phyloP scores from a whole-genome alignment of 2,888 invertebrate species.

The Melikaiella ostensackeni region DNA sequence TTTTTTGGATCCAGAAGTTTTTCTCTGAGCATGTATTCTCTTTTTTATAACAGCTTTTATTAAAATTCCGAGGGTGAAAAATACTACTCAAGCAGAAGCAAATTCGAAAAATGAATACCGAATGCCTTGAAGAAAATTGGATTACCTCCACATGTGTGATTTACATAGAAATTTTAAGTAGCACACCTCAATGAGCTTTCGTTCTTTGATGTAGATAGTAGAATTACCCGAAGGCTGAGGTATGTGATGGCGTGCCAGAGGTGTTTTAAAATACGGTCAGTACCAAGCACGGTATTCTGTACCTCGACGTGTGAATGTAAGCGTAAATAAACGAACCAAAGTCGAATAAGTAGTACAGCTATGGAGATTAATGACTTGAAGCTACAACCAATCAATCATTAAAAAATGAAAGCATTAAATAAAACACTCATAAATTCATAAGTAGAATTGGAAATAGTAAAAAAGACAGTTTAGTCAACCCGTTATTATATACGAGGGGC shows the following conservation, averaged over 20 bases:
- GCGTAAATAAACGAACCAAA: conserved; percentile 18
- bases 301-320: conserved; percentile 28
- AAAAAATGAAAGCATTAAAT: conserved; percentile 1
- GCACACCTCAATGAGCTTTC: conserved; percentile 27
- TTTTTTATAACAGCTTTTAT: not conserved
- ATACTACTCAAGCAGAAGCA: not conserved
- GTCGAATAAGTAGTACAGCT: conserved; percentile 25
- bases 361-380: conserved; percentile 14
- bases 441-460: not conserved
- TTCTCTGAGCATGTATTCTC: not conserved
- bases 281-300: conserved; percentile 26
- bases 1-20: too few relatives aligned
- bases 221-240: conserved; percentile 22
- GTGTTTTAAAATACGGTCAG: conserved; percentile 33
- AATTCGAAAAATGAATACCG: not conserved
- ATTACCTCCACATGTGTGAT: not conserved
- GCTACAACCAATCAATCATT: not conserved
- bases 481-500: not conserved
- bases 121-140: not conserved
- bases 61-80: not conserved
- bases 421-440: not conserved
- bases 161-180: conserved; percentile 21
- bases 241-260: conserved; percentile 29
- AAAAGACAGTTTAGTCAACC: not conserved
- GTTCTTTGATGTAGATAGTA: conserved; percentile 19